Conservation (phyloP, 2,113 vertebrate genomes). For the Gymnobelideus leadbeateri region DNA sequence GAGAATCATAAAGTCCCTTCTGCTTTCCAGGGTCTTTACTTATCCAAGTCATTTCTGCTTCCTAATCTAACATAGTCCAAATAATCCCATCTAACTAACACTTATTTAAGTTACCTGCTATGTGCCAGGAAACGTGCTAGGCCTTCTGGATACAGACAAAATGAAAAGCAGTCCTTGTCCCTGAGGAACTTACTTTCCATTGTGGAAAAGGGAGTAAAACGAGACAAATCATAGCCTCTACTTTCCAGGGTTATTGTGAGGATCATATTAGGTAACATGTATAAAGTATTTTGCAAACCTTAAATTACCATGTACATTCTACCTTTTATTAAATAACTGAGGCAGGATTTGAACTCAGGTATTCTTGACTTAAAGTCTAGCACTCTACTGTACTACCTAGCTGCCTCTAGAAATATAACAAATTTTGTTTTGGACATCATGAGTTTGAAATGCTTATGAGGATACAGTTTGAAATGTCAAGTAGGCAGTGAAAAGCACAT, state of each 20-base stretch:
- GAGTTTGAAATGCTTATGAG: background rate
- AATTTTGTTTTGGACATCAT: background rate
- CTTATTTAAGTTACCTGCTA: background rate
- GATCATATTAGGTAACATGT: background rate
- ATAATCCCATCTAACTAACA: background rate
- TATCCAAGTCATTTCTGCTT: background rate
- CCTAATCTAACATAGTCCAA: background rate
- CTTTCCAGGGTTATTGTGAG: background rate
- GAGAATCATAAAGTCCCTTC: background rate
- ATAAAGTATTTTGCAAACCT: background rate
- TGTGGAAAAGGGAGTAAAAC: background rate
- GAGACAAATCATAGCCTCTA: background rate
- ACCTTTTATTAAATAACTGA: background rate
- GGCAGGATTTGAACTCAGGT: background rate
- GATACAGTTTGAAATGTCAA: background rate
- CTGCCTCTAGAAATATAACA: background rate
- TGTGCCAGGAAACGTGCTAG: background rate
- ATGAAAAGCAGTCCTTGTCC: background rate
- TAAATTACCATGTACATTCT: background rate
- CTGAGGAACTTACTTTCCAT: background rate
- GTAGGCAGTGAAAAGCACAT: background rate
- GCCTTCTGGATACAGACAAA: background rate
- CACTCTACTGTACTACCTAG: background rate
- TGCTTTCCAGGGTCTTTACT: background rate
- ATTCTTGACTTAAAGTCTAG: background rate